These are phyloP conservation scores for Leptothorax acervorum DNA, from an alignment of 2,888 invertebrate species.

Conservation along the genomic window DNA sequence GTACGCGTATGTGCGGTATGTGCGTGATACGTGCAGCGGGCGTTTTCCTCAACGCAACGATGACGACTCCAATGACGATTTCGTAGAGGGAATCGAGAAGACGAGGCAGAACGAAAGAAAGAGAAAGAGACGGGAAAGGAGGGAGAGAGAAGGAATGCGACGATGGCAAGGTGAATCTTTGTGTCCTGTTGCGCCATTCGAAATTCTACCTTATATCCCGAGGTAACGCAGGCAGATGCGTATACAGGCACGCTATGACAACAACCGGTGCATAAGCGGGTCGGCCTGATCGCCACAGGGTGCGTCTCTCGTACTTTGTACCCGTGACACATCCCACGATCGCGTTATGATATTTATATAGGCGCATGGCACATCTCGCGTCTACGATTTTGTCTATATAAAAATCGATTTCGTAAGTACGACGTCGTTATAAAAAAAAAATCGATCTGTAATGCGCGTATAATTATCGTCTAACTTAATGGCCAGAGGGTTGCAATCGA, in stretches of 20 bases:
- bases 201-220: constrained; percentile 57
- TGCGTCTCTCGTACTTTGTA: constrained; percentile 39
- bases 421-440: neutral
- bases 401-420: neutral
- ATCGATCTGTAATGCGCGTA: neutral
- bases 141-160: constrained; percentile 66
- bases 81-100: constrained; percentile 26
- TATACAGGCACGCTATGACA: constrained; percentile 4
- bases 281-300: constrained; percentile 47
- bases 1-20: neutral
- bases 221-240: constrained; percentile 36
- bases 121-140: constrained; percentile 57
- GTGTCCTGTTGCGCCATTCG: constrained; percentile 76
- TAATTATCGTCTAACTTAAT: neutral
- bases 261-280: constrained; percentile 39
- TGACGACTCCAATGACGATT: constrained; percentile 22
- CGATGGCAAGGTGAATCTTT: constrained; percentile 79
- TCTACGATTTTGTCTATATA: neutral
- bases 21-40: constrained; percentile 1
- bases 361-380: neutral
- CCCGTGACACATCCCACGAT: constrained; percentile 56
- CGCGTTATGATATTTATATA: constrained; percentile 39
- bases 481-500: neutral
- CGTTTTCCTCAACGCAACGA: constrained; percentile 22
- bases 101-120: neutral